Percentiles rank a stretch among this genome's conserved stretches.
These are phyloP conservation scores for Diloba caeruleocephala DNA, from an alignment of 2,888 invertebrate genomes.

Conservation along the genomic window DNA sequence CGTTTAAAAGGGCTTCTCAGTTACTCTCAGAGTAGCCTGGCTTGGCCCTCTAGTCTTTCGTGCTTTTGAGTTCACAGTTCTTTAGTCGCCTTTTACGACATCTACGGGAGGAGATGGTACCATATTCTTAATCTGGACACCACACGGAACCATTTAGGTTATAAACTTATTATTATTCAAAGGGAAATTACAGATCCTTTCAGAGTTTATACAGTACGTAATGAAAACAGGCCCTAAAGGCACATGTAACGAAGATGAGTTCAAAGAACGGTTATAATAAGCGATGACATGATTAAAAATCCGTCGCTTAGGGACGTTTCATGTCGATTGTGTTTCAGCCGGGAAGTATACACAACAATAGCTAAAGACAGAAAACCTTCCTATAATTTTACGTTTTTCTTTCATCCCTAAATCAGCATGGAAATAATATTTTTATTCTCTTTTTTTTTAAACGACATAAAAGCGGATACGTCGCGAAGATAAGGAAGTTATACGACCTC, in stretches of 20 bases:
- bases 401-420: slow-evolving; percentile 53
- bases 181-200: slow-evolving; percentile 22
- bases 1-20: too few species aligned
- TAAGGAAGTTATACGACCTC: slow-evolving; percentile 73
- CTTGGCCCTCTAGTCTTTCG: too few species aligned
- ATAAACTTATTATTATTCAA: slow-evolving; percentile 6
- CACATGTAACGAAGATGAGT: slow-evolving; percentile 30
- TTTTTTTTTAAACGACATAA: slow-evolving; percentile 72
- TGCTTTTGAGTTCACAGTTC: too few species aligned
- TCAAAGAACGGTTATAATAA: slow-evolving; percentile 43
- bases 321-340: slow-evolving; percentile 34
- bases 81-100: too few species aligned
- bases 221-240: slow-evolving; percentile 15
- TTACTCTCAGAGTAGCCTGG: too few species aligned
- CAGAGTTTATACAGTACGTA: slow-evolving; percentile 16
- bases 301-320: slow-evolving; percentile 25
- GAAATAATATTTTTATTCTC: slow-evolving; percentile 64
- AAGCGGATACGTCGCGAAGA: slow-evolving; percentile 63
- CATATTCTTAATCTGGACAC: neutral
- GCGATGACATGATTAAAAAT: slow-evolving; percentile 47
- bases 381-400: slow-evolving; percentile 47
- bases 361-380: slow-evolving; percentile 25
- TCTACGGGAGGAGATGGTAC: too few species aligned
- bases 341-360: slow-evolving; percentile 40
- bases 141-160: neutral